These are phyloP conservation scores for Leptothorax acervorum DNA, from an alignment of 2,888 invertebrate species.

Conservation along the genomic window DNA sequence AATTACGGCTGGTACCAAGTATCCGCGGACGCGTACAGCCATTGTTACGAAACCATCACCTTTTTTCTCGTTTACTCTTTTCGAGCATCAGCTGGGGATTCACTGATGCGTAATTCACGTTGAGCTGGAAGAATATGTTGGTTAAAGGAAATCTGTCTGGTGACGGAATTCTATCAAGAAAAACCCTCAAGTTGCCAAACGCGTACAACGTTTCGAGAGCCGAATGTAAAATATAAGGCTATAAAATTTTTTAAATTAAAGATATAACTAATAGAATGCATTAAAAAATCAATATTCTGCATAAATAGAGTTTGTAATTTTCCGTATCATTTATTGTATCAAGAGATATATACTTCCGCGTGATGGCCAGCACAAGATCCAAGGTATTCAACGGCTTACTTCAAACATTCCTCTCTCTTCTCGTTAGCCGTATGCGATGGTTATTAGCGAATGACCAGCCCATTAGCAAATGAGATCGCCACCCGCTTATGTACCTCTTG, in stretches of 20 bases:
- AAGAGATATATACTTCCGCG: neutral
- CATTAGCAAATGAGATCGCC: slow-evolving; percentile 20
- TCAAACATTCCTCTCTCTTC: neutral
- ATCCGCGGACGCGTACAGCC: neutral
- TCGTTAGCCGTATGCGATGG: neutral
- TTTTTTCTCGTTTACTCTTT: slow-evolving; percentile 6
- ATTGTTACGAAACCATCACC: slow-evolving; percentile 7
- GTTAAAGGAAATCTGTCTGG: neutral
- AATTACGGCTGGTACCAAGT: slow-evolving; percentile 20
- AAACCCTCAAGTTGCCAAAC: neutral
- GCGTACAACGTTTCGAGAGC: neutral
- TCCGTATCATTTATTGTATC: neutral
- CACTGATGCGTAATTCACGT: slow-evolving; percentile 6
- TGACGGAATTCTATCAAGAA: neutral
- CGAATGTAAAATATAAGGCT: neutral
- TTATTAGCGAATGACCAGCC: slow-evolving; percentile 24
- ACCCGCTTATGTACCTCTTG: neutral
- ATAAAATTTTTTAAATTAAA: neutral
- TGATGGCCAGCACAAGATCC: neutral
- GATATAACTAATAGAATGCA: neutral
- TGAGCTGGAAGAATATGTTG: neutral
- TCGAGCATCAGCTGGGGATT: neutral
- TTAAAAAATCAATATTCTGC: neutral
- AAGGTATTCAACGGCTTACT: neutral
- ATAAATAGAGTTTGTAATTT: neutral